Percentiles rank a stretch among this genome's conserved stretches.
Evolutionary conservation across 2,113 vertebrate species (phyloP).

Genomic region (Okapia johnstoni): DNA sequence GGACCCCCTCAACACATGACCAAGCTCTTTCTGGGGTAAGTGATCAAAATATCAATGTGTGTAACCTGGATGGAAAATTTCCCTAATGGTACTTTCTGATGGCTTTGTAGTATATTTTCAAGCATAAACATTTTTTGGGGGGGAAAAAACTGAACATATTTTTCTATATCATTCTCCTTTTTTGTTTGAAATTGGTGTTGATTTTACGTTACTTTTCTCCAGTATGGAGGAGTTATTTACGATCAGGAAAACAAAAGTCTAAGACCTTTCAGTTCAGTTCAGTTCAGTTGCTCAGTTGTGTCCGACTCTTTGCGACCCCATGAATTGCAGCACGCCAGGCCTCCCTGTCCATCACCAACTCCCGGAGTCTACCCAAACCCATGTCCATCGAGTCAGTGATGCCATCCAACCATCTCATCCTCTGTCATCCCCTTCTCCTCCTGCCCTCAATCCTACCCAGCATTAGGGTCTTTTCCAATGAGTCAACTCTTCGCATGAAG

Average conservation of each 20-base stretch:
- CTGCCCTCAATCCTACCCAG: background rate
- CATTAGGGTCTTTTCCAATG: background rate
- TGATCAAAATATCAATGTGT: background rate
- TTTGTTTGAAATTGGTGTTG: background rate
- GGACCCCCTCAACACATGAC: background rate
- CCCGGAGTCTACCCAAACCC: background rate
- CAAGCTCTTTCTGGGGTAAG: background rate
- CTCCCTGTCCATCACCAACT: background rate
- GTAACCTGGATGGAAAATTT: background rate
- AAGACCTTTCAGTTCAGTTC: background rate
- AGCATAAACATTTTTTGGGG: background rate
- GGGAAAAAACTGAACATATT: background rate
- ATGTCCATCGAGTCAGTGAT: background rate
- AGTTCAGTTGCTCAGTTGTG: background rate
- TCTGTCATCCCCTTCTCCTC: rapidly evolving
- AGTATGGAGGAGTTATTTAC: background rate
- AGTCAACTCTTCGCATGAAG: background rate
- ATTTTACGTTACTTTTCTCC: background rate
- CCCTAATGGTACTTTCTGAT: background rate
- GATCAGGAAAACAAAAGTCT: background rate
- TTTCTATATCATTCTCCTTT: background rate
- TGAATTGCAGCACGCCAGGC: background rate
- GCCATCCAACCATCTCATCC: background rate
- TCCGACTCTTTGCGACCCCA: background rate
- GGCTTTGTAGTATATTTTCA: background rate